Evolutionary conservation across 2,797 vertebrate species (phyloP), one percentile per base, ranked within the genome.

Genomic region (Leptodactylus fallax): DNA sequence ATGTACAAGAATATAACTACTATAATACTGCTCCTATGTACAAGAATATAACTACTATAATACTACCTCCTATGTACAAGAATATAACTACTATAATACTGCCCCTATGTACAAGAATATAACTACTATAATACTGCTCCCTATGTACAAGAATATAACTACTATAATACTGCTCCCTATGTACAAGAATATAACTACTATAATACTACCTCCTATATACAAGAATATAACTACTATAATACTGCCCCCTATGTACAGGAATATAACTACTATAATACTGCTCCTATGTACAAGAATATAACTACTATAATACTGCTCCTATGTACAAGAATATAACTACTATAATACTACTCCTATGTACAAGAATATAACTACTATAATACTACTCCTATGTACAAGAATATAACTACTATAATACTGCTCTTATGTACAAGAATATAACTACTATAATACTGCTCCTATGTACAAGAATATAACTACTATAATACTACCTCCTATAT

Each of bases 201-300:
- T 67, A 67, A 67, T 14, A 67, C 65, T 67, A 23, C 65, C 12
- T 21, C 65, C 60, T 69, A 69, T 69, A 0, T 69, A 69, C 23
- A 69, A 69, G 25, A 69, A 27, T 69, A 69, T 36, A 69, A n/a
- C 19, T 61, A n/a, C 19, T 61, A 61, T 61, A 61, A 61, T 61
- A 61, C 60, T 61, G 2, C 60, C 9, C 9, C 21, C 21, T 77
- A 77, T 53, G 12, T 77, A 53, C 21, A 77, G 23, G 21, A 76
- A 76, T 76, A 76, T 76, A 51, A 53, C 72, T 76, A 14, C 72
- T 76, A 76, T 76, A 76, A 76, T 76, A 76, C 72, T 76, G 12
- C 72, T 6, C 5, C 69, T 76, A 77, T 77, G 9, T 53, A 77
- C 74, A 76, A 53, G 49, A 77, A 53, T 77, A 77, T 77, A 77